phyloP scores from a whole-genome alignment of 2,113 vertebrate genomes.

The Cyanoramphus novaezelandiae region DNA sequence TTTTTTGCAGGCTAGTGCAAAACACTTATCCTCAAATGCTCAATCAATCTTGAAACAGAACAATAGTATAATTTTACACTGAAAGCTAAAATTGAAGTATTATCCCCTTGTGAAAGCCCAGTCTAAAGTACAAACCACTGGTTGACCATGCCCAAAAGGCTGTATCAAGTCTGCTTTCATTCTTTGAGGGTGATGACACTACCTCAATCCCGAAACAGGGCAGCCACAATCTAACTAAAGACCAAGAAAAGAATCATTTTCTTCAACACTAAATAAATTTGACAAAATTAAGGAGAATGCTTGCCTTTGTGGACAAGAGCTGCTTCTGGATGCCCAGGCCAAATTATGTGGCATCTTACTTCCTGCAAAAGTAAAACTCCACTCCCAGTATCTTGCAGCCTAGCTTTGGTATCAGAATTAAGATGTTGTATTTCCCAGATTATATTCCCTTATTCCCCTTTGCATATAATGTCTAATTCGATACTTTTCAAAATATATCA shows the following conservation, averaged over 20 bases:
- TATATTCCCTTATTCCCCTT: neutral
- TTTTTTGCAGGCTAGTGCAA: neutral
- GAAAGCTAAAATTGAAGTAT: conserved; percentile 40
- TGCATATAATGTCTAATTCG: neutral
- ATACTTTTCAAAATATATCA: neutral
- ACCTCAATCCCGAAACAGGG: neutral
- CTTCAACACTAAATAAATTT: neutral
- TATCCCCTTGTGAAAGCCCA: neutral
- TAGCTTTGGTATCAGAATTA: neutral
- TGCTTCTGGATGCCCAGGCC: neutral
- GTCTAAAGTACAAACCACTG: neutral
- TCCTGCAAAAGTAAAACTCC: neutral
- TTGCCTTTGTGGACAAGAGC: neutral
- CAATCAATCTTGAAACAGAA: neutral
- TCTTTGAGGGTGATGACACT: neutral
- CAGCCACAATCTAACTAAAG: neutral
- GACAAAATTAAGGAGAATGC: neutral
- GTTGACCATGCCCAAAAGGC: neutral
- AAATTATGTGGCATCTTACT: neutral
- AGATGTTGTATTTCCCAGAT: neutral
- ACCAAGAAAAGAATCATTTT: neutral
- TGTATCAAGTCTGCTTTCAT: neutral
- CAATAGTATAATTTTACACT: conserved; percentile 15
- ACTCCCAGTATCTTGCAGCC: neutral
- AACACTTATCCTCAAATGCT: neutral